A percentile compares a stretch with the other conserved stretches of the same genome.
phyloP scores from a whole-genome alignment of 2,888 invertebrate species.

The Ganaspis brasiliensis region DNA sequence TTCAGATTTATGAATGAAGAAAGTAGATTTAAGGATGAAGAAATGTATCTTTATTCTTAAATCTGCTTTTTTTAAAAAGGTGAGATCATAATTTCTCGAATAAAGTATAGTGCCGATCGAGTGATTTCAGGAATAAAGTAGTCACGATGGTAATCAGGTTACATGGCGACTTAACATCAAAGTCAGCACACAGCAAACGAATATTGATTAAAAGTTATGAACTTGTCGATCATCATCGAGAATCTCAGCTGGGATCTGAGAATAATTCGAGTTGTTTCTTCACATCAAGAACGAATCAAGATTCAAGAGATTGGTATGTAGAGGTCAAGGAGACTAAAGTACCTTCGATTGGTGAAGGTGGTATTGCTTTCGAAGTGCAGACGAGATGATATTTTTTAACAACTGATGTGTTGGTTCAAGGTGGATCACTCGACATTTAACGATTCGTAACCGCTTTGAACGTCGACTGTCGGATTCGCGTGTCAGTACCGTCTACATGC shows the following conservation, averaged over 20 bases:
- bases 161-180: neutral
- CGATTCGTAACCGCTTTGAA: slow-evolving; percentile 61
- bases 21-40: neutral
- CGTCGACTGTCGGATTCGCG: slow-evolving; percentile 68
- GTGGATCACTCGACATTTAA: slow-evolving; percentile 70
- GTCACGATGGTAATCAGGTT: neutral
- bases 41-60: no score
- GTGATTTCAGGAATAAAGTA: no score
- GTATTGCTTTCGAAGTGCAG: slow-evolving; percentile 42
- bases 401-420: slow-evolving; percentile 67
- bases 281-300: slow-evolving; percentile 20
- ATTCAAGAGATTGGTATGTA: slow-evolving; percentile 24
- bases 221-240: slow-evolving; percentile 8
- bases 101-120: no score
- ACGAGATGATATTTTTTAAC: slow-evolving; percentile 57
- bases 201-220: slow-evolving; percentile 15
- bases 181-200: neutral
- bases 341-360: slow-evolving; percentile 41
- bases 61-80: no score
- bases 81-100: no score
- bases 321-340: slow-evolving; percentile 33
- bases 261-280: slow-evolving; percentile 24
- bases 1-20: neutral
- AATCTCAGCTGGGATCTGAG: neutral
- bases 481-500: slow-evolving; percentile 65